Base-by-base conservation (phyloP, 1,140 invertebrate genomes). In the Mizuhopecten yessoensis region DNA sequence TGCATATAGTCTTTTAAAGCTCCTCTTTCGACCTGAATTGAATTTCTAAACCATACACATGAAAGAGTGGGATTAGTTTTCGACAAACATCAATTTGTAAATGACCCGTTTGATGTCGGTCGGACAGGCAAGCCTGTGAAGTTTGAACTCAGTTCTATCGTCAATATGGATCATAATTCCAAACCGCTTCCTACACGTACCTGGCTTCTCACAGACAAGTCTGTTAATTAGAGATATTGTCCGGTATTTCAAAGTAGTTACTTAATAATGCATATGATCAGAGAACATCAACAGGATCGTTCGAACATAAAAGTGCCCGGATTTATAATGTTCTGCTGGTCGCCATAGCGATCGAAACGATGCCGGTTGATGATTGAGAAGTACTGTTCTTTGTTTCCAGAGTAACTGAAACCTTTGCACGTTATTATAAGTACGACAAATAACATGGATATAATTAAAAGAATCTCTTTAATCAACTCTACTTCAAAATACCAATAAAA, bases 111-210 rank as follows among this genome's bases (percentile, higher is more conserved):
- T 75, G 57, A 75, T 75, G 57, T 29, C 11, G 0, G 1, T 23
- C 3, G 57, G 57, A 29, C 57, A 75, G 2, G 23, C 17, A 3
- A 29, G 57, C 57, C 23, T 75, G 57, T 75, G 1, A 75, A n/a
- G 42, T 13, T 45, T 17, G 9, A 17, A 45, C 17, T 17, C 42
- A 20, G 1, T 0, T 15, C 42, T 45, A 45, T 1, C 42, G 29
- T 75, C 57, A 75, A 75, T 75, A 75, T 75, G 23, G n/a, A 75
- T n/a, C 57, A 75, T 75, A 75, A 75, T n/a, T 75, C 11, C 23
- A n/a, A n/a, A n/a, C n/a, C n/a, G n/a, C 9, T 5, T 75, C 17
- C 15, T 75, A 75, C 9, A 1, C 0, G 23, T 75, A 1, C 5
- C n/a, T n/a, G n/a, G n/a, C n/a, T n/a, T n/a, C n/a, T n/a, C n/a